A percentile compares a stretch with the other conserved stretches of the same genome.
phyloP scores from a whole-genome alignment of 2,888 invertebrate genomes.

The Nasonovia ribisnigri region DNA sequence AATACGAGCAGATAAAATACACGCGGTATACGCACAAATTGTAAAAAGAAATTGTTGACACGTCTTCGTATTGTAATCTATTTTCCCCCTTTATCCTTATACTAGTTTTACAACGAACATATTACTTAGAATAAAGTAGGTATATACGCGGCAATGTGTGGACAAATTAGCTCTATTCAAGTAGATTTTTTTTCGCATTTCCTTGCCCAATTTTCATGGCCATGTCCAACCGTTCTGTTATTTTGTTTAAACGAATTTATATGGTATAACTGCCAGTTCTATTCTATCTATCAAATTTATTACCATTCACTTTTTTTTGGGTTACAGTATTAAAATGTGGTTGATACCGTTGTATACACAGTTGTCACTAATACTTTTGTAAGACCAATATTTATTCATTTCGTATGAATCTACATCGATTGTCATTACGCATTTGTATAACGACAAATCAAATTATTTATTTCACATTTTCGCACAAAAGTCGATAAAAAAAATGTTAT shows the following conservation, averaged over 20 bases:
- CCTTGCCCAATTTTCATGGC: conserved; percentile 44
- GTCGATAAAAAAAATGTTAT: too few relatives aligned
- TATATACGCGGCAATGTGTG: neutral
- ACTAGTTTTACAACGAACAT: conserved; percentile 24
- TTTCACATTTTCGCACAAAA: neutral
- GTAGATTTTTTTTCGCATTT: conserved; percentile 43
- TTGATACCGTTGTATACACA: neutral
- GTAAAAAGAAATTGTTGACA: conserved; percentile 60
- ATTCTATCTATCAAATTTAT: too few relatives aligned
- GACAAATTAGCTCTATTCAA: conserved; percentile 63
- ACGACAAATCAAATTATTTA: neutral
- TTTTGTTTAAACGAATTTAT: neutral
- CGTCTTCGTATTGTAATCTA: conserved; percentile 57
- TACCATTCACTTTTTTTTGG: neutral
- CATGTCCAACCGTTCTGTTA: conserved; percentile 15
- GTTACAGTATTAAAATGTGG: neutral
- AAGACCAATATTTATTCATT: neutral
- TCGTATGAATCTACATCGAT: neutral
- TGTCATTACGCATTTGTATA: neutral
- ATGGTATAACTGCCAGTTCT: neutral
- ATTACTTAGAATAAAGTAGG: conserved; percentile 31
- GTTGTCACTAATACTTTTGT: neutral
- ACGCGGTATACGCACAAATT: neutral
- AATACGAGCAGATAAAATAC: conserved; percentile 57
- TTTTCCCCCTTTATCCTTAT: conserved; percentile 39